Conservation (phyloP, 37 sponge, comb jelly and placozoan genomes). For the Diacarnus erythraeanus region DNA sequence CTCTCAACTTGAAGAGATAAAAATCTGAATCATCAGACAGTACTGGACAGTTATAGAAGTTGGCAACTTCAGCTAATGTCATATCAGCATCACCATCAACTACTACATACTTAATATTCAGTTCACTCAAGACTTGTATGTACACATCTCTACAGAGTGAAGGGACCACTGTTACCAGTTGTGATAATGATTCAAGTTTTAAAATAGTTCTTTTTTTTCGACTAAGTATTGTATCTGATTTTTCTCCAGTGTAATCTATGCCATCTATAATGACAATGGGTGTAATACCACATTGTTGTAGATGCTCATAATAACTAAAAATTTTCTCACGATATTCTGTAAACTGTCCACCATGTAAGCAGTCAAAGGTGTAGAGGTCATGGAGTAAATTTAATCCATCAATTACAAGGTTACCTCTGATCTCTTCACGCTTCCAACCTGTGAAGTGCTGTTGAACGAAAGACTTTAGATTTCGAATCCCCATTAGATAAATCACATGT, state of each 20-base stretch:
- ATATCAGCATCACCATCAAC: slow-evolving; percentile 76
- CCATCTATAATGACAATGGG: slow-evolving; percentile 57
- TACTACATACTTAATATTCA: slow-evolving; percentile 18
- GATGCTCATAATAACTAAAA: background rate
- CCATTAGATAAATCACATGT: no score
- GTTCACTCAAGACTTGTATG: slow-evolving; percentile 24
- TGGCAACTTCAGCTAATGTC: slow-evolving; percentile 44
- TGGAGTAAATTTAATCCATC: background rate
- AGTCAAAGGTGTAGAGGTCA: background rate
- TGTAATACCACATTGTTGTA: background rate
- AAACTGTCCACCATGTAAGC: background rate
- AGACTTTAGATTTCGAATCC: background rate
- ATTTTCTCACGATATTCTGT: background rate
- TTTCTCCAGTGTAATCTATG: slow-evolving; percentile 31
- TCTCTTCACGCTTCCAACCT: background rate
- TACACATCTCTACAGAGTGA: slow-evolving; percentile 26
- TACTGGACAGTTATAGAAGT: slow-evolving; percentile 59
- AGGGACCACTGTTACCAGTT: background rate
- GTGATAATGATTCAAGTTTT: background rate
- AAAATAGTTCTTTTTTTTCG: background rate
- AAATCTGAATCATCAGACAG: slow-evolving; percentile 74
- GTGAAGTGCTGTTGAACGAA: background rate
- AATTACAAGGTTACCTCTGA: background rate
- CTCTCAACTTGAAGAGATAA: slow-evolving; percentile 51
- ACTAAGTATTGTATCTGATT: background rate